Evolutionary conservation across 2,888 invertebrate species (phyloP).

Genomic region (Spodoptera littoralis): DNA sequence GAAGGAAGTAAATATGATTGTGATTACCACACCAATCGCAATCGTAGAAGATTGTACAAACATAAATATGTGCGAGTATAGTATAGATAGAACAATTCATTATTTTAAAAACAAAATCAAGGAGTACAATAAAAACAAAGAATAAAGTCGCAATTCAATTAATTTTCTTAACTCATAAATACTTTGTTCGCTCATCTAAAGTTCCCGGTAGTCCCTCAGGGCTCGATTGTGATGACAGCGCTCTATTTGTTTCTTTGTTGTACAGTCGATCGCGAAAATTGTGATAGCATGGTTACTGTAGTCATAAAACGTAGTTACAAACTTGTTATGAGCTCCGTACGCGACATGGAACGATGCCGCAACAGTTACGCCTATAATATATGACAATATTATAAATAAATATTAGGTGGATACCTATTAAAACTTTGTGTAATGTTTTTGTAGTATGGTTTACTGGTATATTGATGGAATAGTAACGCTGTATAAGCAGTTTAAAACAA

Average conservation of each 20-base stretch:
- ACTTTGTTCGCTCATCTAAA: too few species aligned
- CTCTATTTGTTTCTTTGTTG: slow-evolving; percentile 47
- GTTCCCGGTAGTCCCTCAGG: slow-evolving; percentile 33
- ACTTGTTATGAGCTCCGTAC: slow-evolving; percentile 46
- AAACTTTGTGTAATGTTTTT: not conserved
- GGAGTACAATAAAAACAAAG: too few species aligned
- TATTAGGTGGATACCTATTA: not conserved
- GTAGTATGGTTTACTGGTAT: not conserved
- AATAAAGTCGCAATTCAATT: too few species aligned
- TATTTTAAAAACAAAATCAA: too few species aligned
- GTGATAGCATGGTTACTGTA: slow-evolving; percentile 43
- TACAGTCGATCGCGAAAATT: slow-evolving; percentile 51
- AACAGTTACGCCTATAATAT: slow-evolving; percentile 21
- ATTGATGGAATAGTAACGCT: not conserved
- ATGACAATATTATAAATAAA: slow-evolving; percentile 25
- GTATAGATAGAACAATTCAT: too few species aligned
- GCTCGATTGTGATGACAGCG: slow-evolving; percentile 30
- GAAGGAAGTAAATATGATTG: not conserved
- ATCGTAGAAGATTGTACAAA: too few species aligned
- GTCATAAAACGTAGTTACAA: slow-evolving; percentile 57
- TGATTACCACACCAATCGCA: not conserved
- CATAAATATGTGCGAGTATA: too few species aligned
- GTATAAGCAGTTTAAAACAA: too few species aligned
- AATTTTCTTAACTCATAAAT: not conserved
- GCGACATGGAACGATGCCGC: slow-evolving; percentile 15